Evolutionary conservation across 2,113 vertebrate species (phyloP), one percentile per base, ranked within the genome.

Genomic region (Glaucidium brasilianum): DNA sequence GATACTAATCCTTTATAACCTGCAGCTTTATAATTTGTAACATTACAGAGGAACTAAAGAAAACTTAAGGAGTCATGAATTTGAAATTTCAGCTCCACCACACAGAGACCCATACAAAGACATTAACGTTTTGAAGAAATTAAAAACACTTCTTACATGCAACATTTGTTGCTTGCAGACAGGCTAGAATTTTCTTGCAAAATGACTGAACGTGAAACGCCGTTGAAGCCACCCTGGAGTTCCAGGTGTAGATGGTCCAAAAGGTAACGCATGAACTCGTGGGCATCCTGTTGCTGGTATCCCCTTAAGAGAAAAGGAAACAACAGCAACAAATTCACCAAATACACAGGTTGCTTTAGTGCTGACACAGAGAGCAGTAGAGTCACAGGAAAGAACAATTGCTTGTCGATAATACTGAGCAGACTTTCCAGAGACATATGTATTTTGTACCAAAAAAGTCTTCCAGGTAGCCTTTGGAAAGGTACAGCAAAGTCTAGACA

Each of bases 251-350:
- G 99, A 83, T 99, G 99, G 96, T 99, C 99, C 97, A 99, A 93
- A 80, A 99, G 98, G 98, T 99, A 99, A 23, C 99, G 99, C 99
- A 99, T 99, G 96, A 99, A 99, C 95, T 99, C 99, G 4, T 99
- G 99, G 79, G 99, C 99, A 37, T 99, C 99, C 97, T 99, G 99
- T 91, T 99, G 99, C 97, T 99, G 99, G 94, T 99, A 99, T 13
- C 99, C 99, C 98, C 99, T 99, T 88, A n/a, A 92, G 25, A 96
- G 26, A 87, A 77, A 94, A 97, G 41, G 26, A 82, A 74, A 88
- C 49, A 81, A 47, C 7, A 30, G 16, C 73, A 71, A 94, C n/a
- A 81, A 25, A 23, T 32, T 88, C 78, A 96, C 23, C 50, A 73
- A 13, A 21, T 2, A 35, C 9, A 32, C n/a, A n/a, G 45, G 37